These are phyloP conservation scores for Psephotus haematonotus DNA, from an alignment of 2,113 vertebrate genomes.

Conservation along the genomic window DNA sequence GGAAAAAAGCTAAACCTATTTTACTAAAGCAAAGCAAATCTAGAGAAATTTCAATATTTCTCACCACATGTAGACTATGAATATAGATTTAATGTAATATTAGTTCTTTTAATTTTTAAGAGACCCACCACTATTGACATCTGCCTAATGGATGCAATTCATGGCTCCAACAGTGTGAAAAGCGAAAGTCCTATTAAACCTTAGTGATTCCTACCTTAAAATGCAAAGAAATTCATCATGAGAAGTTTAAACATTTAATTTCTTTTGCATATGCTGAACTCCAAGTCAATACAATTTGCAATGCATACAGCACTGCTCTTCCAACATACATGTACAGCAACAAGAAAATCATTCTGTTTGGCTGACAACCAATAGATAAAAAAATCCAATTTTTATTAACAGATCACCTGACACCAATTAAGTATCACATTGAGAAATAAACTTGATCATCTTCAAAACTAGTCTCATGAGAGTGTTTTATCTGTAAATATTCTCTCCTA, in stretches of 20 bases:
- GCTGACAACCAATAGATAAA: neutral
- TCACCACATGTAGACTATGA: neutral
- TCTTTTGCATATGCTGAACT: neutral
- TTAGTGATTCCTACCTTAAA: neutral
- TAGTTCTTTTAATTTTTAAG: neutral
- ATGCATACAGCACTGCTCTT: neutral
- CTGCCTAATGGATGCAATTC: neutral
- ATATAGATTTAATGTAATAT: neutral
- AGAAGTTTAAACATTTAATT: neutral
- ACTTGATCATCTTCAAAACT: neutral
- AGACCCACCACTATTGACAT: neutral
- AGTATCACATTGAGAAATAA: neutral
- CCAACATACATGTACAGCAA: neutral
- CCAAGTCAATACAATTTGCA: neutral
- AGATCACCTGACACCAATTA: neutral
- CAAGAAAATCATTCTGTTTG: neutral
- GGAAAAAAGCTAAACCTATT: constrained; percentile 56
- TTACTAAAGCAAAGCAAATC: constrained; percentile 44
- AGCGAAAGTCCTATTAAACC: neutral
- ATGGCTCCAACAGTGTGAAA: neutral
- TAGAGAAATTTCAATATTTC: neutral
- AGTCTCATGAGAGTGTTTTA: neutral
- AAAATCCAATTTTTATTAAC: neutral
- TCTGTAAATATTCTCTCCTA: neutral
- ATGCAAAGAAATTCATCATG: neutral